Conservation (phyloP, 2,888 invertebrate genomes). For the Proisotoma minuta region DNA sequence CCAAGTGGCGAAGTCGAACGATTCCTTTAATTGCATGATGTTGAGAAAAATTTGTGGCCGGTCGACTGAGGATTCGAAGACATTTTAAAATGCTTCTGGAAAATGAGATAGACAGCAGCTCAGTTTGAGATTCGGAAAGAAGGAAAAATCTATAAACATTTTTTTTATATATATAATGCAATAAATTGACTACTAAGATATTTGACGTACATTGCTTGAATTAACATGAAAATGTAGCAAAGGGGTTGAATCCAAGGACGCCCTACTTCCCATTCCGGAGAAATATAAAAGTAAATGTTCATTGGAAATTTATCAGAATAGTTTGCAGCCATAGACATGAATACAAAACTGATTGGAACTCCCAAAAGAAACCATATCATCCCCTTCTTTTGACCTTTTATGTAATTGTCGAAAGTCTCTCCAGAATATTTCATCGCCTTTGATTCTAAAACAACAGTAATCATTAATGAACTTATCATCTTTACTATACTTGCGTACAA, state of each 20-base stretch:
- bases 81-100: constrained; percentile 8
- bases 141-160: not conserved
- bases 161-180: too few species aligned
- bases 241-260: constrained; percentile 8
- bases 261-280: constrained; percentile 1
- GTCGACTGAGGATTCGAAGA: not conserved
- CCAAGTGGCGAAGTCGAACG: not conserved
- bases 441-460: not conserved
- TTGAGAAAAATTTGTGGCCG: constrained; percentile 3
- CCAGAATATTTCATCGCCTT: not conserved
- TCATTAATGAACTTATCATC: not conserved
- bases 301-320: constrained; percentile 6
- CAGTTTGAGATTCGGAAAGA: constrained; percentile 6
- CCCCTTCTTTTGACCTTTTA: constrained; percentile 1
- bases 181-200: too few species aligned
- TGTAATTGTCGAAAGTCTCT: not conserved
- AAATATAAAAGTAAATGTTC: constrained; percentile 13
- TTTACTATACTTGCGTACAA: not conserved
- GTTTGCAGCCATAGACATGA: constrained; percentile 1
- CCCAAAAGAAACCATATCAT: not conserved
- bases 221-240: not conserved
- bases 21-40: not conserved
- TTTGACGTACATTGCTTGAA: not conserved
- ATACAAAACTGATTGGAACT: not conserved
- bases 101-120: constrained; percentile 9